phyloP scores from a whole-genome alignment of 2,797 vertebrate genomes.

The Girardinus metallicus region DNA sequence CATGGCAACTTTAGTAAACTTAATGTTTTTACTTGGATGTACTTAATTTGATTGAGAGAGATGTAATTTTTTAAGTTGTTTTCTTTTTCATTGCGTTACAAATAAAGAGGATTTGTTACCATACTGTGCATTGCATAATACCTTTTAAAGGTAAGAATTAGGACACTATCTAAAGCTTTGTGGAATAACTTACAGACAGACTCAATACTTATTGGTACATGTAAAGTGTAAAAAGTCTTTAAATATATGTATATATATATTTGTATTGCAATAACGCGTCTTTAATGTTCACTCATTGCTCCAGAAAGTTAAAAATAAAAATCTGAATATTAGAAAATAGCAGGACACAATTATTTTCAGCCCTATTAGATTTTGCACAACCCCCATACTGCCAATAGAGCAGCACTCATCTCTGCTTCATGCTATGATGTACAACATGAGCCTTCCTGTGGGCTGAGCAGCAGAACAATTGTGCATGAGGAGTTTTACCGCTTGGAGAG shows the following conservation, averaged over 20 bases:
- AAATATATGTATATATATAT: too few relatives aligned
- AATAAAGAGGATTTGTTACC: background rate
- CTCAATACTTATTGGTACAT: background rate
- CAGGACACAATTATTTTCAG: background rate
- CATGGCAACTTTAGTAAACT: too few relatives aligned
- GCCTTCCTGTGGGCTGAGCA: constrained; percentile 32
- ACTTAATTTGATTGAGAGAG: too few relatives aligned
- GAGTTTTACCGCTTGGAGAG: constrained; percentile 77
- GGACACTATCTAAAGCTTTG: background rate
- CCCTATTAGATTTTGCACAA: background rate
- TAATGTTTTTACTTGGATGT: too few relatives aligned
- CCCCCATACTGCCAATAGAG: background rate
- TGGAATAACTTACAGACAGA: background rate
- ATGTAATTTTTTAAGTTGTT: too few relatives aligned
- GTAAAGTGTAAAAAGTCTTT: background rate
- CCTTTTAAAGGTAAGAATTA: background rate
- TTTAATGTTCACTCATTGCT: background rate
- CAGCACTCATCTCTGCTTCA: constrained; percentile 13
- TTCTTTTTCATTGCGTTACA: too few relatives aligned
- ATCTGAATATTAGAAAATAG: background rate
- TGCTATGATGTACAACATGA: constrained; percentile 53
- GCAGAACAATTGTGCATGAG: constrained; percentile 34
- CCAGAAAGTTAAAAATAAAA: background rate
- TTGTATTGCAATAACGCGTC: too few relatives aligned
- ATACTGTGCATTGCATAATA: background rate